A percentile compares a stretch with the other conserved stretches of the same genome.
phyloP scores from a whole-genome alignment of 2,888 invertebrate genomes.

The Meghimatium bilineatum region DNA sequence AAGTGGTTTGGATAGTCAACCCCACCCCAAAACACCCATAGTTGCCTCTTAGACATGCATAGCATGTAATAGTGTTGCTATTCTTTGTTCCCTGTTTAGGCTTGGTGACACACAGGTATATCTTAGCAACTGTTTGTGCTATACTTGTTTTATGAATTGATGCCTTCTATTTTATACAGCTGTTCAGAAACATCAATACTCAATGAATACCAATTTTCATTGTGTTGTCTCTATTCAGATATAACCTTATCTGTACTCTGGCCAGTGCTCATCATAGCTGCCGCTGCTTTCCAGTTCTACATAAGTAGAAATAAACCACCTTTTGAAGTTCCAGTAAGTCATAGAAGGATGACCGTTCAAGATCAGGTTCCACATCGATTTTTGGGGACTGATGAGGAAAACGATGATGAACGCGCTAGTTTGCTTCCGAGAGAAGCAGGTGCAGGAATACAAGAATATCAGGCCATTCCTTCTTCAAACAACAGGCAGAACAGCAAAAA shows the following conservation, averaged over 20 bases:
- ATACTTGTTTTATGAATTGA: too few species aligned
- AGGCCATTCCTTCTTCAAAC: neutral
- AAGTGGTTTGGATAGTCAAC: too few species aligned
- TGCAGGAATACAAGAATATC: neutral
- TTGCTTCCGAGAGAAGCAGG: neutral
- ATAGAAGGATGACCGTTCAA: neutral
- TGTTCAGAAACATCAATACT: too few species aligned
- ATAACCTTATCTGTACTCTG: slow-evolving; percentile 80
- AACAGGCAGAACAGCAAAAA: neutral
- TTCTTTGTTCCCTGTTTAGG: too few species aligned
- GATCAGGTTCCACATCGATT: neutral
- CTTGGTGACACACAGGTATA: too few species aligned
- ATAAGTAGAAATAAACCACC: slow-evolving; percentile 81
- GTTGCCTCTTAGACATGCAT: too few species aligned
- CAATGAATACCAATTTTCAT: neutral
- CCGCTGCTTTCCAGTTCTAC: slow-evolving; percentile 81
- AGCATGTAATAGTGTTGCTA: too few species aligned
- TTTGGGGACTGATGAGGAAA: neutral
- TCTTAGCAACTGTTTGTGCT: too few species aligned
- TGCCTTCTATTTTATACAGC: too few species aligned
- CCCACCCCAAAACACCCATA: too few species aligned
- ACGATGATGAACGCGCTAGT: slow-evolving; percentile 14
- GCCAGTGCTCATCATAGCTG: slow-evolving; percentile 80
- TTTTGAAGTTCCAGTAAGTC: slow-evolving; percentile 74
- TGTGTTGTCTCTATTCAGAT: slow-evolving; percentile 79